Evolutionary conservation across 2,113 vertebrate species (phyloP).

Genomic region (Chamaea fasciata): DNA sequence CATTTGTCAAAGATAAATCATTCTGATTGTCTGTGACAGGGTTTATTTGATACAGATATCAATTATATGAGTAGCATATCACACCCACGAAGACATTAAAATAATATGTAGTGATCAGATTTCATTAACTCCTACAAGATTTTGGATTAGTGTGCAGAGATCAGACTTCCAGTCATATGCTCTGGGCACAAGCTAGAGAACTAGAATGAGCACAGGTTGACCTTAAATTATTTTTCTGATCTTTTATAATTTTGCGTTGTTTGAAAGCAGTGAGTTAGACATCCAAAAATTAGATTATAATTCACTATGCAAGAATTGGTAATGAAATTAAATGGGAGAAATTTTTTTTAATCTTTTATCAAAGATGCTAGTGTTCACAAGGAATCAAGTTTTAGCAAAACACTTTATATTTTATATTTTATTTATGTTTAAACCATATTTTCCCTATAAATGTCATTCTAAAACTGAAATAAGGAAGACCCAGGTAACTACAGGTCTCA

Average conservation of each 20-base stretch:
- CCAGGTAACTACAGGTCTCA: background rate
- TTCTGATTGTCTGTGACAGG: background rate
- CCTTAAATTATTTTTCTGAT: background rate
- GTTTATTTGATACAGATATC: background rate
- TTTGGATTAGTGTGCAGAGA: background rate
- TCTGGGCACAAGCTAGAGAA: background rate
- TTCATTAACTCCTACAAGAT: constrained; percentile 1
- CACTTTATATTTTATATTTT: background rate
- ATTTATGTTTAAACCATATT: background rate
- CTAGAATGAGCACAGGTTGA: background rate
- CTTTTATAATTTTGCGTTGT: background rate
- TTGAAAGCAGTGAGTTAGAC: background rate
- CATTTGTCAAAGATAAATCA: background rate
- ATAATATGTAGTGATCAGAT: background rate
- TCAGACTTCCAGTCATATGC: background rate
- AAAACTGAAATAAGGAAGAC: background rate
- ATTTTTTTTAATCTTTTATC: background rate
- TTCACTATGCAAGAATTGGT: background rate
- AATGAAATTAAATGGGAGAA: background rate
- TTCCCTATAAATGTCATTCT: background rate
- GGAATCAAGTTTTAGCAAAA: background rate
- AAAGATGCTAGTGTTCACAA: background rate
- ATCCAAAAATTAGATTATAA: background rate
- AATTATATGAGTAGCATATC: background rate
- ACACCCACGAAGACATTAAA: background rate